These are phyloP conservation scores for Mayetiola destructor DNA, from an alignment of 2,888 invertebrate genomes.

Conservation along the genomic window DNA sequence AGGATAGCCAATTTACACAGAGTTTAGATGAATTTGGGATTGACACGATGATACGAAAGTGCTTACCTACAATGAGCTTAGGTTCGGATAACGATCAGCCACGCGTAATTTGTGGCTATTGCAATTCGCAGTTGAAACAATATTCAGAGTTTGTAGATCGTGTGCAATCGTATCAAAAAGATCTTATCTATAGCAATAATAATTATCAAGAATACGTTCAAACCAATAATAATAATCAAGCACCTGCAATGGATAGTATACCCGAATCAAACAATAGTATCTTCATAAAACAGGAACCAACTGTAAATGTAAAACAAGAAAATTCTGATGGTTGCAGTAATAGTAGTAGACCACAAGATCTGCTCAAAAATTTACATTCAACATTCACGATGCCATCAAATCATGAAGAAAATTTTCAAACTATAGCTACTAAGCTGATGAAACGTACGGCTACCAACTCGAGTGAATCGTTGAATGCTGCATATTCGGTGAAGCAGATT, in stretches of 20 bases:
- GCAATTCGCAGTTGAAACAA: background rate
- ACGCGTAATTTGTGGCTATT: background rate
- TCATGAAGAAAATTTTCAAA: too few relatives aligned
- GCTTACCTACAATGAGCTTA: background rate
- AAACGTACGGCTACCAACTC: too few relatives aligned
- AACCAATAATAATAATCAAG: background rate
- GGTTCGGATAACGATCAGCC: background rate
- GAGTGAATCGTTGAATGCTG: too few relatives aligned
- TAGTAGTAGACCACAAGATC: too few relatives aligned
- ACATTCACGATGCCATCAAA: too few relatives aligned
- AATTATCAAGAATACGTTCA: background rate
- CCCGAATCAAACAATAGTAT: background rate
- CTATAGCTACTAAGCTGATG: too few relatives aligned
- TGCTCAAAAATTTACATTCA: too few relatives aligned
- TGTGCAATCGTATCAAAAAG: background rate
- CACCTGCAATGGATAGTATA: background rate
- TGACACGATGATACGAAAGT: background rate
- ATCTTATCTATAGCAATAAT: background rate
- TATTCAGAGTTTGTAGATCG: background rate
- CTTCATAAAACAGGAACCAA: conserved; percentile 34
- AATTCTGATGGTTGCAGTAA: conserved; percentile 24
- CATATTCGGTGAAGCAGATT: background rate
- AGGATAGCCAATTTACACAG: background rate
- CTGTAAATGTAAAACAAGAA: conserved; percentile 33
- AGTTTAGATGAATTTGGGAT: background rate